These are phyloP conservation scores for Hippocampus barbouri DNA, from an alignment of 2,113 vertebrate species.

Conservation along the genomic window DNA sequence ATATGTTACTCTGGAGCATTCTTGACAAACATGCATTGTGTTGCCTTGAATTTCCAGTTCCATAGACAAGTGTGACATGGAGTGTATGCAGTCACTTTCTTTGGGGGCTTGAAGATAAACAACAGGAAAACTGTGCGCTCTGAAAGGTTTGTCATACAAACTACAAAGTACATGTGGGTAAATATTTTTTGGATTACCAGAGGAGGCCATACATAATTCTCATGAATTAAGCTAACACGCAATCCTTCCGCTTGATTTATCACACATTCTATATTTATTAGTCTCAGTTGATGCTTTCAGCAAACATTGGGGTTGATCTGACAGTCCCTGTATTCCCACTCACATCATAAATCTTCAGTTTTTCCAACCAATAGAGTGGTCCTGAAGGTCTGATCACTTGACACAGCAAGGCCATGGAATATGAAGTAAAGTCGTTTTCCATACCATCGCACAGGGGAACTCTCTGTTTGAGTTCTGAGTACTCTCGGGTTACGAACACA, in stretches of 20 bases:
- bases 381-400: constrained; percentile 42
- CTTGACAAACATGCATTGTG: constrained; percentile 21
- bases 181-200: constrained; percentile 14
- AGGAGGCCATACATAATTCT: constrained; percentile 52
- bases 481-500: not conserved
- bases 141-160: constrained; percentile 8
- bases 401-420: constrained; percentile 35
- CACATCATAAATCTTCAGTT: constrained; percentile 58
- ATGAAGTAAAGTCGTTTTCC: constrained; percentile 51
- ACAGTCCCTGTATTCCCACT: constrained; percentile 69
- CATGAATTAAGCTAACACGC: constrained; percentile 47
- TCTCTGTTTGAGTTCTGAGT: constrained; percentile 16
- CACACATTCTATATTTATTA: constrained; percentile 60
- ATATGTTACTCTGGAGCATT: constrained; percentile 27
- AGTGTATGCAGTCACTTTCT: not conserved
- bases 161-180: not conserved
- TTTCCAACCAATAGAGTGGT: constrained; percentile 51
- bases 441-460: constrained; percentile 37
- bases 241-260: constrained; percentile 46
- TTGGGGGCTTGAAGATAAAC: not conserved
- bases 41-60: constrained; percentile 38
- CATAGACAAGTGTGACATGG: constrained; percentile 19
- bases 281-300: constrained; percentile 54
- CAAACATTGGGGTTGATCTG: constrained; percentile 55
- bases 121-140: not conserved